These are phyloP conservation scores for Ibidorhyncha struthersii DNA, from an alignment of 2,113 vertebrate genomes.

Conservation along the genomic window DNA sequence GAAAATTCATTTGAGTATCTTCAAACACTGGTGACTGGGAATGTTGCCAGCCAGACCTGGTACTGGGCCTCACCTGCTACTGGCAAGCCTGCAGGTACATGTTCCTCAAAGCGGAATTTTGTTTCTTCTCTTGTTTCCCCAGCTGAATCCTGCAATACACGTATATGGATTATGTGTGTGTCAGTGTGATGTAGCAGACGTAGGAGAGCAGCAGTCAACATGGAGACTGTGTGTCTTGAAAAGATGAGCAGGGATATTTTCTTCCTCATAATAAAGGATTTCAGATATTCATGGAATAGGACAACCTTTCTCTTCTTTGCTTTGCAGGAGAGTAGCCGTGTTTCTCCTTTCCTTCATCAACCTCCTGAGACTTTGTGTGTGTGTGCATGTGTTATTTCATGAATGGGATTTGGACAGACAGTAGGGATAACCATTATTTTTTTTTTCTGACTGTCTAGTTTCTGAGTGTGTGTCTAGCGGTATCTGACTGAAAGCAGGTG, in stretches of 20 bases:
- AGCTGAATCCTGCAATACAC: not conserved
- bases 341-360: not conserved
- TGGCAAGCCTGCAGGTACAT: not conserved
- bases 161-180: accelerated
- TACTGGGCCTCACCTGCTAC: not conserved
- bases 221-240: not conserved
- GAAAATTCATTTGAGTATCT: not conserved
- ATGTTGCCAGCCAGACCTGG: not conserved
- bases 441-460: not conserved
- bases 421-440: not conserved
- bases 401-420: not conserved
- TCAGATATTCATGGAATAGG: not conserved
- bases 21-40: not conserved
- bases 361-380: not conserved
- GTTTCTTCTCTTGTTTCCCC: not conserved
- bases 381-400: not conserved
- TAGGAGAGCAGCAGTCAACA: not conserved
- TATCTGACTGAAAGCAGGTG: not conserved
- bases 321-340: not conserved
- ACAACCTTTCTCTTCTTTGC: not conserved
- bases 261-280: not conserved
- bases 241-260: not conserved
- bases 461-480: not conserved
- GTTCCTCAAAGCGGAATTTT: not conserved
- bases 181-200: accelerated